Evolutionary conservation across 2,888 invertebrate species (phyloP), one percentile per base, ranked within the genome.

Genomic region (Bombylius major): DNA sequence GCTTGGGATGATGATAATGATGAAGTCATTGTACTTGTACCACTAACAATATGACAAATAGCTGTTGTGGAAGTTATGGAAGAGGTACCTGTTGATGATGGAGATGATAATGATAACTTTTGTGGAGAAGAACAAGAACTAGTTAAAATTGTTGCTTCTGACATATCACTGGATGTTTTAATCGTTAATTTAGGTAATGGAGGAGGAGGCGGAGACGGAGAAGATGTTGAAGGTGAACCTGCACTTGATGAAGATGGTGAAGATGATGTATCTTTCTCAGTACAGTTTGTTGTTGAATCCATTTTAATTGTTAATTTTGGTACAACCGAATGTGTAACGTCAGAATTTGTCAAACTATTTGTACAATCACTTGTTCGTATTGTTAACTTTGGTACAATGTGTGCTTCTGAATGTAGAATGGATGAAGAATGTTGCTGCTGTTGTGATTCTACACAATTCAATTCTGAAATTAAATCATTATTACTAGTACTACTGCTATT

Each of bases 131-230:
- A 70, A 69, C 45, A 49, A 13, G 56, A 56, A 47, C 45, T 61
- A 47, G 66, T 69, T 39, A 71, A 68, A 50, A 72, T 69, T 39
- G 69, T 63, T 5, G 71, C 68, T 56, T 72, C 72, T 11, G 65
- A 66, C 14, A 69, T 68, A 60, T 71, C 70, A 51, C 69, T 55
- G 46, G 70, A 68, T 1, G 80, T 76, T 68, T 81, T 81, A 53
- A 80, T 79, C 46, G 79, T 80, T 58, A 81, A 74, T 72, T 80
- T 81, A 65, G 81, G 80, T 66, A 80, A 68, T 64, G 78, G 77
- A 48, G 71, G 64, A 65, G 68, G 62, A 42, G 55, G 57, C 4
- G 60, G 61, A 23, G 62, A 60, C 50, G 57, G 61, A 34, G 62
- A 61, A 7, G 61, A 63, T 36, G 60, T 62, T 33, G 61, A 59